Percentiles rank a stretch among this genome's conserved stretches.
Evolutionary conservation across 2,888 invertebrate species (phyloP).

Genomic region (Eustalomyia histrio): DNA sequence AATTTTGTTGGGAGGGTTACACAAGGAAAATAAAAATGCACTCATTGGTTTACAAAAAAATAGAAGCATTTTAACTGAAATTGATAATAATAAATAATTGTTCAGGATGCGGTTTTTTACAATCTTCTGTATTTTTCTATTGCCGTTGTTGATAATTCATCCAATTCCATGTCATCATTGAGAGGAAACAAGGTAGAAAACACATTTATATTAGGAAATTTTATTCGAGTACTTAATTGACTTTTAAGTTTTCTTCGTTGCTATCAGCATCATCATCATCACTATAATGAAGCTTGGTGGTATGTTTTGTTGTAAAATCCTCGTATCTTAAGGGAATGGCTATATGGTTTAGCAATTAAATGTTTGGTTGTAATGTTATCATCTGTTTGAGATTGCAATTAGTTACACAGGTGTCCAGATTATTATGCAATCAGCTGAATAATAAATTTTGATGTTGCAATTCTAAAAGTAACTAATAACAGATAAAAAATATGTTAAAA

Average conservation of each 20-base stretch:
- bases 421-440: slow-evolving; percentile 46
- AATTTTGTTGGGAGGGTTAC: background rate
- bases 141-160: background rate
- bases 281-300: background rate
- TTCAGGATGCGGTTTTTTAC: slow-evolving; percentile 29
- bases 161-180: slow-evolving; percentile 17
- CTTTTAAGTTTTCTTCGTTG: slow-evolving; percentile 41
- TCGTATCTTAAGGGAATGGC: background rate
- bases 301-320: background rate
- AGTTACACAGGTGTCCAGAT: slow-evolving; percentile 29
- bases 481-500: background rate
- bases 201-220: slow-evolving; percentile 26
- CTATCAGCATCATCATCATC: background rate
- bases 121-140: background rate
- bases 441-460: slow-evolving; percentile 36
- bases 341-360: slow-evolving; percentile 14
- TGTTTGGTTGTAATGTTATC: background rate
- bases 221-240: slow-evolving; percentile 48
- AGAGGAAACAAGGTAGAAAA: slow-evolving; percentile 12
- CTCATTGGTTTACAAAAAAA: slow-evolving; percentile 26
- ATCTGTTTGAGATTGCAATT: slow-evolving; percentile 10
- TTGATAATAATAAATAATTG: slow-evolving; percentile 62
- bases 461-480: background rate
- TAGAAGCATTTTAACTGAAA: slow-evolving; percentile 49
- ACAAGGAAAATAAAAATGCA: background rate